Base-by-base conservation (phyloP, 2,888 invertebrate genomes). In the Pteria penguin region DNA sequence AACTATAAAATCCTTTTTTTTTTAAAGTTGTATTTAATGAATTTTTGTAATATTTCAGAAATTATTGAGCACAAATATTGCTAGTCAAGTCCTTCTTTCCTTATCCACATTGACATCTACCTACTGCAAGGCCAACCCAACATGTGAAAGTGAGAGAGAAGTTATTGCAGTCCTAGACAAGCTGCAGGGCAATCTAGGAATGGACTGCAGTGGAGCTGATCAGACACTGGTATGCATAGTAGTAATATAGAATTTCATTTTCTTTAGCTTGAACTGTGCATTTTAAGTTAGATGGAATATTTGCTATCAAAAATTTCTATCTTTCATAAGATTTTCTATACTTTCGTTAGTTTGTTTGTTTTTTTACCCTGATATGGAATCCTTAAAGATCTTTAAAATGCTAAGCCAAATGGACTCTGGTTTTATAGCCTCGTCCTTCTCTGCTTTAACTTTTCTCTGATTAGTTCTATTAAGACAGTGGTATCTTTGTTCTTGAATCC, bases 71-170 rank as follows among this genome's bases (percentile, higher is more conserved):
- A 52, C 69, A 66, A n/a, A 63, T 76, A 36, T 73, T 54, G 67
- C 71, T 26, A 71, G 70, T 58, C 94, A 95, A 83, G 94, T 95
- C 61, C 93, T 94, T 24, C 92, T 96, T n/a, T 94, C 95, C 54
- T 94, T 95, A 45, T 94, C 96, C 0, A 93, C 96, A 2, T 93
- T 96, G 72, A 94, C 95, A 36, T 94, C 95, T 87, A 94, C 95
- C 36, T 96, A 94, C 91, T 96, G 87, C 69, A 78, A 73, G 32
- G 70, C 63, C 52, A 91, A 94, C 85, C 85, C 92, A 1, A 82
- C 86, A 54, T 93, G 93, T 86, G 87, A 85, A 36, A 84, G 88
- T 27, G 86, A 88, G 4, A 52, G 81, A 0, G 89, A 90, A 31
- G 90, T 93, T 1, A 81, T 87, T 45, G 82, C 85, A n/a, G 84